Evolutionary conservation across 2,797 vertebrate species (phyloP), one percentile per base, ranked within the genome.

Genomic region (Dromococcyx pavoninus): DNA sequence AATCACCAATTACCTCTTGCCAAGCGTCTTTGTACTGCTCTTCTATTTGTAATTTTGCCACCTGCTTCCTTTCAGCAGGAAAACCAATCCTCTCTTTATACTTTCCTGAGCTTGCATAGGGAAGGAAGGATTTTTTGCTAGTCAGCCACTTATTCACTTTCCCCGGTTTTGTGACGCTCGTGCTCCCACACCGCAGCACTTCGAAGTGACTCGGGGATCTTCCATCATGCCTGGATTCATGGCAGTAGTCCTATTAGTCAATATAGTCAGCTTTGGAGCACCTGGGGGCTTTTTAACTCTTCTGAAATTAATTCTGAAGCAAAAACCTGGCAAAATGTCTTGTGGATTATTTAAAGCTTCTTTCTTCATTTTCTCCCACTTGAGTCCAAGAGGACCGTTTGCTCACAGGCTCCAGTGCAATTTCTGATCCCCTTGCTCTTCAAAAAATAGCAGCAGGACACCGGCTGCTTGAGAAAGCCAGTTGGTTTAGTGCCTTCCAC

Each of bases 51-150:
- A 11, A 10, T 69, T 74, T 78, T 74, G n/a, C 44, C 44, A 28
- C 33, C 73, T 74, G 74, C 61, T 61, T 70, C 37, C 44, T 71
- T 86, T 56, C 43, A 83, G 35, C 60, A 67, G 60, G 39, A 23
- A 37, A 53, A 66, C 16, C 5, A 37, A 5, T 18, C 0, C 0
- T 13, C 5, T 44, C 25, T 61, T 28, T 0, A 2, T 50, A 2
- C 15, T 35, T 54, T 39, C 13, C 16, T 9, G 28, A 46, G 11
- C 3, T 10, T 17, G 30, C 10, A 33, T 44, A 74, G 30, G 37
- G 22, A 74, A 74, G 50, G 37, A 62, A 79, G 30, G 22, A 16
- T 41, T 84, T 78, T 25, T 73, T 30, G 15, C 25, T 67, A 17
- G 21, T 24, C 0, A 3, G 14, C 30, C 13, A 3, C 27, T 70